Conservation (phyloP, 1,140 invertebrate genomes). For the Bombus sylvicola region DNA sequence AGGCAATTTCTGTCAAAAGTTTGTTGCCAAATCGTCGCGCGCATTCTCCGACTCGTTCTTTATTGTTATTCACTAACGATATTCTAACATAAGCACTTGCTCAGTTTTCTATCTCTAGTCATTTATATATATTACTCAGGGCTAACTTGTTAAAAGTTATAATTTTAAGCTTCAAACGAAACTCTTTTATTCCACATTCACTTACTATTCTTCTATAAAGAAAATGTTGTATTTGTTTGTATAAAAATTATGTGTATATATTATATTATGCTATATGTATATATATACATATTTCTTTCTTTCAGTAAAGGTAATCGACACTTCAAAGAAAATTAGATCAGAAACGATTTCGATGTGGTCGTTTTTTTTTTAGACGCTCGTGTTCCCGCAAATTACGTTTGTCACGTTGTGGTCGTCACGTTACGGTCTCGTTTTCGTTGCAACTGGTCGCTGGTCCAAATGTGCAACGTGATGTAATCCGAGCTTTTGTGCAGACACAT, state of each 20-base stretch:
- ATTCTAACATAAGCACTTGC: not conserved
- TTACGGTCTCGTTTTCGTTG: constrained; percentile 40
- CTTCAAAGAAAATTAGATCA: not conserved
- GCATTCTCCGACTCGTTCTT: not conserved
- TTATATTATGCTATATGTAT: not conserved
- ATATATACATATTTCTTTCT: too few species aligned
- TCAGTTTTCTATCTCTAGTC: not conserved
- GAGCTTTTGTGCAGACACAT: constrained; percentile 22
- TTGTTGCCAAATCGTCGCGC: too few species aligned
- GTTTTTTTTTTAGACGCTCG: not conserved
- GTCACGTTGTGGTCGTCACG: not conserved
- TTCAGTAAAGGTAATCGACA: not conserved
- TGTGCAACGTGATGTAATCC: constrained; percentile 54
- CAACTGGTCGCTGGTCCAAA: constrained; percentile 44
- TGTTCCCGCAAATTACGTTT: constrained; percentile 2
- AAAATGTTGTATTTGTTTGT: not conserved
- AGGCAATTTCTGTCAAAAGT: too few species aligned
- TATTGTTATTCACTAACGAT: not conserved
- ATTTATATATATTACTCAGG: too few species aligned
- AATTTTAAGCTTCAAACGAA: not conserved
- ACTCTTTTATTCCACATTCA: not conserved
- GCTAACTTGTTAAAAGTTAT: too few species aligned
- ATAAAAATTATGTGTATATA: too few species aligned
- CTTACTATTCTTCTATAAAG: not conserved
- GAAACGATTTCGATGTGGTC: not conserved